Evolutionary conservation across 1,140 invertebrate species (phyloP).

Genomic region (Pogonomyrmex californicus): DNA sequence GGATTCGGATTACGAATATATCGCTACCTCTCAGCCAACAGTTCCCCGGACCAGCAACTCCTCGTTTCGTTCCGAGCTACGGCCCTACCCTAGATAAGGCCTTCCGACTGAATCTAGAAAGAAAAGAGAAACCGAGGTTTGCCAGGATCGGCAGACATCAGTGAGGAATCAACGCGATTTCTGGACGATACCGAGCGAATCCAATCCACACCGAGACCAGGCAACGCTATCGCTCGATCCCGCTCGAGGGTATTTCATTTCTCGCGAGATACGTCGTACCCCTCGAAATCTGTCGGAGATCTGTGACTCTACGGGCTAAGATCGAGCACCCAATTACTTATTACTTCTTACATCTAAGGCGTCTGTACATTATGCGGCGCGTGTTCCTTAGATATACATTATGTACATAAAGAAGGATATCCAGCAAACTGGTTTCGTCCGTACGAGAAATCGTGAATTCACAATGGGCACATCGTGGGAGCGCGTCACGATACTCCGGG

Average conservation of each 20-base stretch:
- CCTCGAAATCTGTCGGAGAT: constrained; percentile 2
- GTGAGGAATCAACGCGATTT: constrained; percentile 17
- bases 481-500: constrained; percentile 17
- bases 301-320: not conserved
- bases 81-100: not conserved
- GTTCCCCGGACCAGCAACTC: not conserved
- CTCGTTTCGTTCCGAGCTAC: constrained; percentile 14
- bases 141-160: constrained; percentile 1
- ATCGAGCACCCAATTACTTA: constrained; percentile 32
- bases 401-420: constrained; percentile 69
- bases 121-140: constrained; percentile 27
- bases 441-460: constrained; percentile 13
- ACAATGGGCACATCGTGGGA: constrained; percentile 1
- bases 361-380: constrained; percentile 54
- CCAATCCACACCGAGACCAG: constrained; percentile 24
- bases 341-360: constrained; percentile 35
- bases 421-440: constrained; percentile 27
- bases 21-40: not conserved
- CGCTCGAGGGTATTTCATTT: constrained; percentile 24
- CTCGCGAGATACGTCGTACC: constrained; percentile 1
- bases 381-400: constrained; percentile 68
- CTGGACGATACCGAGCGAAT: not conserved
- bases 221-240: constrained; percentile 9
- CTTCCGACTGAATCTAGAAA: constrained; percentile 38
- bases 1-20: not conserved